Conservation (phyloP, 2,797 vertebrate species). For the Calcarius lapponicus region DNA sequence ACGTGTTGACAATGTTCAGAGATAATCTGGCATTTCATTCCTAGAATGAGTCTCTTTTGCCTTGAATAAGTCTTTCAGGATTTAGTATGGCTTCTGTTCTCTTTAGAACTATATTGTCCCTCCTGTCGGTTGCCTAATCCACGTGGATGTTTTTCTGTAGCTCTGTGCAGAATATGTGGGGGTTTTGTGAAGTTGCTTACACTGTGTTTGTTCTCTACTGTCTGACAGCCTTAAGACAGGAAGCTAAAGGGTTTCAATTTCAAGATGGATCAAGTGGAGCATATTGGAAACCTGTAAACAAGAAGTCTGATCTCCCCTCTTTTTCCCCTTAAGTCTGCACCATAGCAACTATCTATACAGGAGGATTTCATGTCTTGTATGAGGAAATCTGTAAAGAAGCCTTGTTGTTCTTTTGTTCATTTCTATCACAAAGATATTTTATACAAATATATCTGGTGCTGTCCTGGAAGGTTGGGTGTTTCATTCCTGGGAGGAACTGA, state of each 20-base stretch:
- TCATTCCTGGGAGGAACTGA: background rate
- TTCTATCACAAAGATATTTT: background rate
- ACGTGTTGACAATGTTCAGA: background rate
- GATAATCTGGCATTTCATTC: conserved; percentile 1
- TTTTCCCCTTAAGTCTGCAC: conserved; percentile 17
- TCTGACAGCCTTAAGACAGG: conserved; percentile 10
- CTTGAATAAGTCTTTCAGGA: background rate
- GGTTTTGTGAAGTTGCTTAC: background rate
- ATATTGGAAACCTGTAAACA: conserved; percentile 54
- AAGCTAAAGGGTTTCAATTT: conserved; percentile 44
- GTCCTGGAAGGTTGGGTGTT: background rate
- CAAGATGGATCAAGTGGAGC: conserved; percentile 46
- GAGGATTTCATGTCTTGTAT: background rate
- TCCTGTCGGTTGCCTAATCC: background rate
- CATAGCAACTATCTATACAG: conserved; percentile 45
- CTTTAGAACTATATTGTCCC: background rate
- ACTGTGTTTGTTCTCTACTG: background rate
- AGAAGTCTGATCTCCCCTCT: conserved; percentile 20
- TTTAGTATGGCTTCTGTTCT: background rate
- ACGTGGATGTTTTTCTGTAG: background rate
- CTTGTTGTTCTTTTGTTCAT: background rate
- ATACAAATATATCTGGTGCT: background rate
- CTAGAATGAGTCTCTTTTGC: background rate
- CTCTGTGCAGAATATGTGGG: background rate
- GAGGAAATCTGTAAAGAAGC: conserved; percentile 32